Evolutionary conservation across 92 coral and sea anemone genomes (phyloP).

Genomic region (Epizoanthus stellaris): DNA sequence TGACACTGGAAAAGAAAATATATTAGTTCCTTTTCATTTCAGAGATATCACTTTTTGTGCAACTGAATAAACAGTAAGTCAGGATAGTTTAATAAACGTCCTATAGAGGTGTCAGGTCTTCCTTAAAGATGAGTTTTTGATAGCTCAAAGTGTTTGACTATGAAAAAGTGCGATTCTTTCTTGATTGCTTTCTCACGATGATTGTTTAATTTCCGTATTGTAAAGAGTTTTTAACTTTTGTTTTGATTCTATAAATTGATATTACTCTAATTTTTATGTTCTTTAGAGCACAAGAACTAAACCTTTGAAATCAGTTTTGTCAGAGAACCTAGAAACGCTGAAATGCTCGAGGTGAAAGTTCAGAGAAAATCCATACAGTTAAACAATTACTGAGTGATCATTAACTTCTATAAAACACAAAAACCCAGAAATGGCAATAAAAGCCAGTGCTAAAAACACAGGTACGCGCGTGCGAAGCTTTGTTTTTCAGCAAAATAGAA

Average conservation of each 20-base stretch:
- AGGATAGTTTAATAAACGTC: constrained; percentile 33
- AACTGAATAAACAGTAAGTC: constrained; percentile 29
- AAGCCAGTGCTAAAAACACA: constrained; percentile 2
- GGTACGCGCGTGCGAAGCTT: background rate
- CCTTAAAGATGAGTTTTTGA: constrained; percentile 6
- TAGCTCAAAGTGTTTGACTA: constrained; percentile 10
- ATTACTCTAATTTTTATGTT: background rate
- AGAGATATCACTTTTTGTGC: constrained; percentile 31
- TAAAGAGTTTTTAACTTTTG: background rate
- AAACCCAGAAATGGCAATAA: background rate
- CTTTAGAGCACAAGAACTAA: background rate
- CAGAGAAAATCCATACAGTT: background rate
- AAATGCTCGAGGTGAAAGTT: background rate
- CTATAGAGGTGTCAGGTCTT: constrained; percentile 16
- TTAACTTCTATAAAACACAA: constrained; percentile 7
- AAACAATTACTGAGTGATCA: constrained; percentile 20
- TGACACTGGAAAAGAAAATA: constrained; percentile 29
- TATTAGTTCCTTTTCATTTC: constrained; percentile 31
- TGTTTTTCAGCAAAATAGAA: constrained; percentile 10
- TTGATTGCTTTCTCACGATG: constrained; percentile 27
- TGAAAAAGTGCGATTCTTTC: background rate
- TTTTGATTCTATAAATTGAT: background rate
- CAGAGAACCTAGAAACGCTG: background rate
- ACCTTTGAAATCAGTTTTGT: background rate
- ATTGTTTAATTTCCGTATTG: background rate